These are phyloP conservation scores for Pollachius pollachius DNA, from an alignment of 2,113 vertebrate species.

Conservation along the genomic window DNA sequence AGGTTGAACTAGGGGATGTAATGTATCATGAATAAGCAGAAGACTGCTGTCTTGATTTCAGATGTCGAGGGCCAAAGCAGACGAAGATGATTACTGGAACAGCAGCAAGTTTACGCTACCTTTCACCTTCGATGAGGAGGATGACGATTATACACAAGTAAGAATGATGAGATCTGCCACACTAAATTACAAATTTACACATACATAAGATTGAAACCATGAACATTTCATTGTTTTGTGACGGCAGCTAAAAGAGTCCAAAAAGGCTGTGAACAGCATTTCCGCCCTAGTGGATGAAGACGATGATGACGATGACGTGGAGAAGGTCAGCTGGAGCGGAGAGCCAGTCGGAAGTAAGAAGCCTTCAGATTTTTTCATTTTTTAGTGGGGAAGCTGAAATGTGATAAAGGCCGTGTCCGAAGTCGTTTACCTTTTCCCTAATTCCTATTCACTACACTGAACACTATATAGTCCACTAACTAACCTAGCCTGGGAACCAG, in stretches of 20 bases:
- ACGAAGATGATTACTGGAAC: conserved; percentile 97
- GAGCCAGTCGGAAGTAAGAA: conserved; percentile 92
- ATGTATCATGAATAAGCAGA: background rate
- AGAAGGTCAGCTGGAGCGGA: conserved; percentile 94
- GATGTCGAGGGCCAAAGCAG: conserved; percentile 85
- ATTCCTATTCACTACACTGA: no score
- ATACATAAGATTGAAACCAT: no score
- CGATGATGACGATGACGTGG: conserved; percentile 77
- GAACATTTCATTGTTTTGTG: no score
- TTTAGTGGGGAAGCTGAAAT: background rate
- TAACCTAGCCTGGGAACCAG: no score
- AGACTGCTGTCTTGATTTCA: conserved; percentile 33
- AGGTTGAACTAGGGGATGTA: background rate
- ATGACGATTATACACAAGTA: conserved; percentile 88
- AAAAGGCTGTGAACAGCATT: conserved; percentile 88
- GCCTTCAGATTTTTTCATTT: background rate
- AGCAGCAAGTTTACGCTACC: conserved; percentile 86
- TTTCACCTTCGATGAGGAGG: conserved; percentile 94
- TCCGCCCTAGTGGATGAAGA: conserved; percentile 82
- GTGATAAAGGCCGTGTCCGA: background rate
- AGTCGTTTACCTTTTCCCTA: no score
- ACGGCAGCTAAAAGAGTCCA: conserved; percentile 88
- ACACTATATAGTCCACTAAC: no score
- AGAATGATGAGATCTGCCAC: background rate
- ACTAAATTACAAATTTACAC: no score